Percentiles rank a stretch among this genome's conserved stretches.
Conservation (phyloP, 2,888 invertebrate genomes). For the Bellardia pandia region DNA sequence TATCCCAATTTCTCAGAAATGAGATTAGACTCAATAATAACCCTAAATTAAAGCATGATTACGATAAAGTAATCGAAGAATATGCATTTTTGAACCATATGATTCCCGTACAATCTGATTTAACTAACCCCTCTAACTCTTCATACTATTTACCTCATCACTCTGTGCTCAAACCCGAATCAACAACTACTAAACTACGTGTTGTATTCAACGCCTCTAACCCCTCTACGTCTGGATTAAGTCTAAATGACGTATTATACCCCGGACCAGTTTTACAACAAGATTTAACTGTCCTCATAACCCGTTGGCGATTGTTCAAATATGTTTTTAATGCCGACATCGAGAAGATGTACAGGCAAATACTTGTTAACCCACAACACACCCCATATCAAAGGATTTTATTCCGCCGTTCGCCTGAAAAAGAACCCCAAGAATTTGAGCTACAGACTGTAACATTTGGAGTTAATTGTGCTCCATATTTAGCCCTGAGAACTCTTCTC, state of each 20-base stretch:
- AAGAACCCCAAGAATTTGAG: not conserved
- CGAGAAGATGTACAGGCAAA: slow-evolving; percentile 28
- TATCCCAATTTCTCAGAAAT: slow-evolving; percentile 21
- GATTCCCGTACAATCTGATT: not conserved
- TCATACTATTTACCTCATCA: slow-evolving; percentile 36
- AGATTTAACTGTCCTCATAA: not conserved
- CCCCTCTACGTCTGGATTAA: slow-evolving; percentile 3
- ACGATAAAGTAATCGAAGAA: too few relatives aligned
- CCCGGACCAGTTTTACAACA: slow-evolving; percentile 3
- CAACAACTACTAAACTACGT: slow-evolving; percentile 1
- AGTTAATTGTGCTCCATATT: not conserved
- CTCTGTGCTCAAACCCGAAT: slow-evolving; percentile 2
- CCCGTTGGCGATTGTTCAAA: slow-evolving; percentile 21
- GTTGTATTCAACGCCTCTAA: slow-evolving; percentile 27
- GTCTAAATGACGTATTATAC: not conserved
- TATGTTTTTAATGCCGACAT: slow-evolving; percentile 38
- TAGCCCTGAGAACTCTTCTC: not conserved
- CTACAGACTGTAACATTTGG: not conserved
- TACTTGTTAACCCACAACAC: not conserved
- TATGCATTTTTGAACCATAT: slow-evolving; percentile 26
- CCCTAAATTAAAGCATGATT: too few relatives aligned
- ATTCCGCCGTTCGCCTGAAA: not conserved
- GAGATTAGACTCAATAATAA: too few relatives aligned
- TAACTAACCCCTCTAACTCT: not conserved
- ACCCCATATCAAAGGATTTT: not conserved